phyloP scores from a whole-genome alignment of 37 sponge, comb jelly and placozoan genomes.

The Amphimedon queenslandica region DNA sequence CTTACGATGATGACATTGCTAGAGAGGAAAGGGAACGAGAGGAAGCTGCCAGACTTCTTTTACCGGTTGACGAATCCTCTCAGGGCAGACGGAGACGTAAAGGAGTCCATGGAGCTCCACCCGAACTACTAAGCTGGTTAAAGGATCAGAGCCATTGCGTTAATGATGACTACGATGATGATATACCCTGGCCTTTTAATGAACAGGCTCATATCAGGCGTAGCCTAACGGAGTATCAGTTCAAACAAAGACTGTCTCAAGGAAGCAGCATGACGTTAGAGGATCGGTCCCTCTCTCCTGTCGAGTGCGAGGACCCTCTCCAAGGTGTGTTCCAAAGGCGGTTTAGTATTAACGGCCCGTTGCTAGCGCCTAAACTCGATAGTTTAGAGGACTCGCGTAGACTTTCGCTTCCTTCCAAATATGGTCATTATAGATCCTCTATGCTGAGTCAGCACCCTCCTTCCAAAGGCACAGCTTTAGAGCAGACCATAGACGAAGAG shows the following conservation, averaged over 20 bases:
- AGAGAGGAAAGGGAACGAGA: constrained; percentile 39
- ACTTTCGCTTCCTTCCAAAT: neutral
- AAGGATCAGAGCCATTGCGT: constrained; percentile 24
- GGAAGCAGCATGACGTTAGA: neutral
- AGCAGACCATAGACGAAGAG: neutral
- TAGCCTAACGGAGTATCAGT: constrained; percentile 39
- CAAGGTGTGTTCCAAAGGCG: neutral
- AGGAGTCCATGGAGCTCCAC: constrained; percentile 41
- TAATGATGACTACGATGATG: constrained; percentile 17
- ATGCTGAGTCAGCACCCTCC: neutral
- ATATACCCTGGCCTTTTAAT: constrained; percentile 71
- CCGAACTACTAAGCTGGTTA: constrained; percentile 50
- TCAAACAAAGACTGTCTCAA: constrained; percentile 23
- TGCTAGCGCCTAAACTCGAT: neutral
- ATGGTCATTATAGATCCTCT: neutral
- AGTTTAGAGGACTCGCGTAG: neutral
- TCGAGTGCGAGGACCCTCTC: neutral
- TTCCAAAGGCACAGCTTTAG: neutral
- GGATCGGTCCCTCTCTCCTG: constrained; percentile 11
- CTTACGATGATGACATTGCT: constrained; percentile 62
- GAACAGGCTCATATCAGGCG: constrained; percentile 32
- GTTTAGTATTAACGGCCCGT: neutral
- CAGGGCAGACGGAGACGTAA: constrained; percentile 17
- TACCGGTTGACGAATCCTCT: constrained; percentile 5
- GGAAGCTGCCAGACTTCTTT: neutral